Percentiles rank a stretch among this genome's conserved stretches.
phyloP scores from a whole-genome alignment of 2,113 vertebrate genomes.

The Chaetops frenatus region DNA sequence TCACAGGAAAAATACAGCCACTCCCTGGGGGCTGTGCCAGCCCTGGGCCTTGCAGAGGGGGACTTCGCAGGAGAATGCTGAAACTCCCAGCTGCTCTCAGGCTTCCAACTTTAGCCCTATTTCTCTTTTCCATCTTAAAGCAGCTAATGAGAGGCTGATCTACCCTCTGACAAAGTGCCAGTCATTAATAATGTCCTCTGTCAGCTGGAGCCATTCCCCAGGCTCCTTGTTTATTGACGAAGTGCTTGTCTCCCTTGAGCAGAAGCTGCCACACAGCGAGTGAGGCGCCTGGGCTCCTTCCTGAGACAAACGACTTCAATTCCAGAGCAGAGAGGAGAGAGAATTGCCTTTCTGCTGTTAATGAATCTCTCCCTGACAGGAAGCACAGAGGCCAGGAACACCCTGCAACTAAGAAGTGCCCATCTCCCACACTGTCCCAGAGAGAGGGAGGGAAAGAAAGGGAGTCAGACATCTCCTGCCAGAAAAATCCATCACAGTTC shows the following conservation, averaged over 20 bases:
- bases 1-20: neutral
- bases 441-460: neutral
- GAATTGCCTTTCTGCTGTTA: neutral
- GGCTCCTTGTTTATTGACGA: conserved; percentile 44
- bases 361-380: conserved; percentile 25
- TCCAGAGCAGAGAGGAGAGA: conserved; percentile 18
- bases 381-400: neutral
- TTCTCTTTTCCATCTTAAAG: neutral
- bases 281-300: neutral
- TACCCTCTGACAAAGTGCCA: neutral
- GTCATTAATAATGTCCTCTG: conserved; percentile 27
- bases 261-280: conserved; percentile 24
- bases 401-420: neutral
- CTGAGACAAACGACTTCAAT: conserved; percentile 13
- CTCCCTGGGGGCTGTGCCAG: neutral
- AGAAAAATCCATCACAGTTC: neutral
- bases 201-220: conserved; percentile 20
- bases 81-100: neutral
- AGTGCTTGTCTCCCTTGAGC: conserved; percentile 37
- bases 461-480: neutral
- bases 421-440: neutral
- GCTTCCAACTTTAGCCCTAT: neutral
- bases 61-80: neutral
- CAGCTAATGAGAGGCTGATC: neutral
- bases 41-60: neutral